Evolutionary conservation across 2,888 invertebrate species (phyloP), one percentile per base, ranked within the genome.

Genomic region (Limnephilus auricula): DNA sequence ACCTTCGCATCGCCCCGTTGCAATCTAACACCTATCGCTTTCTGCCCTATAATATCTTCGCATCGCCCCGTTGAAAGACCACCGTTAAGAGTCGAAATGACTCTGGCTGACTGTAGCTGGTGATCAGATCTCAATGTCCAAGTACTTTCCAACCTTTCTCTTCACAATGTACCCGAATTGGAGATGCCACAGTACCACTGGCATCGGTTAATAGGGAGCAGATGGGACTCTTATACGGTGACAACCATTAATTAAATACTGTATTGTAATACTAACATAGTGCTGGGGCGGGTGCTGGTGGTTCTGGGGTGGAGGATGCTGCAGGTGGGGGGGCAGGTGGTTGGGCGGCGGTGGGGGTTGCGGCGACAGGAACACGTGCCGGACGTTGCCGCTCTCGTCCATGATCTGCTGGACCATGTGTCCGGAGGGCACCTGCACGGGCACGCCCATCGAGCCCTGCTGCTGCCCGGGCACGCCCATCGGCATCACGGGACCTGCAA

Each of bases 381-480:
- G 97, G 94, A 99, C 96, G 94, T 97, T 97, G 93, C 98, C 98
- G 95, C 97, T 97, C 95, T 99, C 99, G 95, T 99, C 99, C 94
- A 99, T 97, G 94, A 99, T 98, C 95, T 98, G 99, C 95, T 98
- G 98, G 94, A 99, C 98, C 95, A 98, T 97, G 96, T 99, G 98
- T 93, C 98, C 99, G 91, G 98, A 98, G 93, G 99, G 98, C 94
- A 99, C 98, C 95, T 98, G 98, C 94, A 99, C 98, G 91, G 98
- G 98, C 97, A 99, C 98, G 93, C 95, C 95, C 88, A 92, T 83
- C 25, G 86, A 89, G 92, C 95, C 96, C 95, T 94, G 18, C 78
- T 65, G 78, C n/a, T 88, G 87, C 34, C 32, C 32, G 94, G 98
- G 97, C 93, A 98, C 98, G 94, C 98, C 98, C 98, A 98, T 98